These are phyloP conservation scores for Folsomia candida DNA, from an alignment of 2,888 invertebrate species.

Conservation along the genomic window DNA sequence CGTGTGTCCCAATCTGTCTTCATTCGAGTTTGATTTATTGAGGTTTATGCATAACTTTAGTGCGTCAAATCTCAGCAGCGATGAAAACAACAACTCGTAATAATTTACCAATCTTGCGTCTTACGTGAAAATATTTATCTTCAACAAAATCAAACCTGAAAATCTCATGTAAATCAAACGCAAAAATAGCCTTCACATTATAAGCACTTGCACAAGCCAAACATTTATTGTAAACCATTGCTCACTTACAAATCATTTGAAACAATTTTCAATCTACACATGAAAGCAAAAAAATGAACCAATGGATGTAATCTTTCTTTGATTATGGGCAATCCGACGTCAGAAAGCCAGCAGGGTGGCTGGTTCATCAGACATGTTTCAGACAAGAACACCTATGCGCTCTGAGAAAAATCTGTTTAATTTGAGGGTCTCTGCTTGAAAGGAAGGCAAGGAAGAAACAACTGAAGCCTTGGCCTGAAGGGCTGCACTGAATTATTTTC, in stretches of 20 bases:
- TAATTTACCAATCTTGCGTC: too few species aligned
- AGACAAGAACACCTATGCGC: slow-evolving; percentile 4
- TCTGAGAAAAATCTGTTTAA: not conserved
- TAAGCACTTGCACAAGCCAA: not conserved
- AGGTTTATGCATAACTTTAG: not conserved
- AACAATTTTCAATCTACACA: not conserved
- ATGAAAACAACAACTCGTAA: too few species aligned
- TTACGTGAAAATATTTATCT: not conserved
- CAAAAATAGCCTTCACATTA: not conserved
- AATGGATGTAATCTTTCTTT: slow-evolving; percentile 6
- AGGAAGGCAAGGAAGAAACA: not conserved
- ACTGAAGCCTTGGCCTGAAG: slow-evolving; percentile 1
- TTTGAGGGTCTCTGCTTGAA: not conserved
- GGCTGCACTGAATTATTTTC: slow-evolving; percentile 13
- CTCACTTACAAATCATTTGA: not conserved
- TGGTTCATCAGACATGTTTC: slow-evolving; percentile 12
- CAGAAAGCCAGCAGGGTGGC: slow-evolving; percentile 16
- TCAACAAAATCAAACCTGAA: not conserved
- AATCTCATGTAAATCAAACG: not conserved
- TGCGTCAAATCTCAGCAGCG: not conserved
- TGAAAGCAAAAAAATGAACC: not conserved
- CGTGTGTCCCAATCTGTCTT: not conserved
- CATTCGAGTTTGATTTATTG: not conserved
- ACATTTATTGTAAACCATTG: not conserved
- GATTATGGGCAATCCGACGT: slow-evolving; percentile 19